These are phyloP conservation scores for Ennomos quercinarius DNA, from an alignment of 2,888 invertebrate genomes.

Conservation along the genomic window DNA sequence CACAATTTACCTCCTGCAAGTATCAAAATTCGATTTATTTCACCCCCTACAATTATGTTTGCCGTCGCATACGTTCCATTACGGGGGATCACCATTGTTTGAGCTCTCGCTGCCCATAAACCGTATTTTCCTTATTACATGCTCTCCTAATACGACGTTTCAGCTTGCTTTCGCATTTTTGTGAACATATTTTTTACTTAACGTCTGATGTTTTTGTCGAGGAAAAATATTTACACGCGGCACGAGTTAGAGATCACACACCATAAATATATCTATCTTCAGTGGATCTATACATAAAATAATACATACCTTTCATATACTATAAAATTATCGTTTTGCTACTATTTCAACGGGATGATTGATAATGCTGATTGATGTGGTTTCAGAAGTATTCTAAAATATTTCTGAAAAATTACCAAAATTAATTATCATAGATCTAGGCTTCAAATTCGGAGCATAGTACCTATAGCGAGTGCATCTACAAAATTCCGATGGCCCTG, in stretches of 20 bases:
- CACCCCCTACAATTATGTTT: slow-evolving; percentile 65
- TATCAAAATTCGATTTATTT: slow-evolving; percentile 29
- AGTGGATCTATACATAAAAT: too few relatives aligned
- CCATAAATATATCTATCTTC: too few relatives aligned
- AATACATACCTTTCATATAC: too few relatives aligned
- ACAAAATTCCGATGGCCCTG: not conserved
- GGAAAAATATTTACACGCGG: too few relatives aligned
- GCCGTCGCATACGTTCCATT: slow-evolving; percentile 64
- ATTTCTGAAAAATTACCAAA: too few relatives aligned
- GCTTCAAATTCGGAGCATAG: not conserved
- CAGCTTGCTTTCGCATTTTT: slow-evolving; percentile 56
- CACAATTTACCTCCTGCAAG: not conserved
- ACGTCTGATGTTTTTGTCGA: slow-evolving; percentile 41
- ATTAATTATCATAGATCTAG: too few relatives aligned
- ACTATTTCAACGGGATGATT: too few relatives aligned
- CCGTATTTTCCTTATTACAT: slow-evolving; percentile 66
- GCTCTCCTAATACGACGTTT: slow-evolving; percentile 63
- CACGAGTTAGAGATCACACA: too few relatives aligned
- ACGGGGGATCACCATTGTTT: slow-evolving; percentile 65
- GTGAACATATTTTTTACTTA: slow-evolving; percentile 55
- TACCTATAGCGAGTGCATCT: not conserved
- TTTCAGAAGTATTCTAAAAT: too few relatives aligned
- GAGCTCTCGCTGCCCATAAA: slow-evolving; percentile 59
- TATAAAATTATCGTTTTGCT: too few relatives aligned
- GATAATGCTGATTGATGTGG: too few relatives aligned